Evolutionary conservation across 1,140 invertebrate species (phyloP), one percentile per base, ranked within the genome.

Genomic region (Popillia japonica): DNA sequence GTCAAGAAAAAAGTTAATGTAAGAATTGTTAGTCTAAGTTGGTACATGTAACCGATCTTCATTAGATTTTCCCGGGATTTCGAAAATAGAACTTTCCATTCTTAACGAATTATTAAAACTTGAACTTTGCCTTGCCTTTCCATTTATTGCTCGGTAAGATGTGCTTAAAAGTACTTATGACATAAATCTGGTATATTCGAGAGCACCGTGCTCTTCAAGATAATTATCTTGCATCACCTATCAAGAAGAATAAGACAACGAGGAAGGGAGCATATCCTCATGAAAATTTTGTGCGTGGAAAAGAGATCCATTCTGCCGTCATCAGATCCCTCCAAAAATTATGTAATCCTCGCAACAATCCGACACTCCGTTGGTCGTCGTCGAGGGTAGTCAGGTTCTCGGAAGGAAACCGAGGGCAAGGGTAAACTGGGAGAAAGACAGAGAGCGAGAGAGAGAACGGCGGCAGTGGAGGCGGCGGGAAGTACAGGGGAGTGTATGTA

Each of bases 401-500:
- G 48, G 48, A n/a, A 55, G 27, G 27, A 34, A 34, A 34, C 27
- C 27, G 27, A 34, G 48, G 48, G 48, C 17, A 55, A 55, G 48
- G 48, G 48, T 55, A 55, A 55, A 55, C 14, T 6, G 48, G 0
- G 48, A 55, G 11, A 55, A n/a, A 55, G 14, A 7, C 9, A 44
- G 42, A 14, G 9, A 14, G 42, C 9, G 14, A 44, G 42, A 14
- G 9, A 61, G 59, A 22, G 59, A 61, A n/a, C 59, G 20, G 61
- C 22, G 17, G 59, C 9, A 9, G 17, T 9, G 44, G 44, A 2
- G 61, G 61, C 27, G 61, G 61, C 61, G 61, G 61, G 4, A 34
- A 68, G 44, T 10, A 48, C 10, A 7, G 22, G 61, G 20, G 61
- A 11, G 61, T 10, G 82, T 80, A 78, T 79, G 72, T 64, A 34